These are phyloP conservation scores for Drosophila acutilabella DNA, from an alignment of 2,888 invertebrate species.

Conservation along the genomic window DNA sequence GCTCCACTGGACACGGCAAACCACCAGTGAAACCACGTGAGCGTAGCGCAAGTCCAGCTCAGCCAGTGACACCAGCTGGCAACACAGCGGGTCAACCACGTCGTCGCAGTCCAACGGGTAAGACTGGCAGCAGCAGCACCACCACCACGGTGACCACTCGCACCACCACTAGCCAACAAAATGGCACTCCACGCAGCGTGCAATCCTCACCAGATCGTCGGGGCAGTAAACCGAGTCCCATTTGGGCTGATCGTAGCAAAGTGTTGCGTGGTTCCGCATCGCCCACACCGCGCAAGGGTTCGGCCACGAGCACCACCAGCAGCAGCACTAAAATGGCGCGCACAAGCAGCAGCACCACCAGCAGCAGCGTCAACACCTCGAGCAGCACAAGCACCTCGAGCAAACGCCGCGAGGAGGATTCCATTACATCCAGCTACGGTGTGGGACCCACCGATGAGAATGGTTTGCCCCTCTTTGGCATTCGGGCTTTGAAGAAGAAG, in stretches of 20 bases:
- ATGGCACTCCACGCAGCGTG: slow-evolving; percentile 36
- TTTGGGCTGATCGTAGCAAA: slow-evolving; percentile 82
- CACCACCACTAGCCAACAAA: slow-evolving; percentile 78
- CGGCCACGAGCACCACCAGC: slow-evolving; percentile 46
- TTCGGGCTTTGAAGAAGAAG: slow-evolving; percentile 89
- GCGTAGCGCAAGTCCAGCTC: slow-evolving; percentile 64
- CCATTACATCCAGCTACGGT: slow-evolving; percentile 92
- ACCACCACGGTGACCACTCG: slow-evolving; percentile 81
- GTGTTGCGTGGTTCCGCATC: slow-evolving; percentile 61
- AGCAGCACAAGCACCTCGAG: slow-evolving; percentile 17
- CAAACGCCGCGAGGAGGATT: slow-evolving; percentile 86
- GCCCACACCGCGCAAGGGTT: slow-evolving; percentile 61
- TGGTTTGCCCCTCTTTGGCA: slow-evolving; percentile 92
- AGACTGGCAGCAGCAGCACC: slow-evolving; percentile 20
- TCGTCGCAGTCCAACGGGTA: slow-evolving; percentile 68
- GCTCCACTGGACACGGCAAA: slow-evolving; percentile 49
- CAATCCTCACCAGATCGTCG: slow-evolving; percentile 46
- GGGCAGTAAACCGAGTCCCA: slow-evolving; percentile 62
- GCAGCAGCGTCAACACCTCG: slow-evolving; percentile 66
- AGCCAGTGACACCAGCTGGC: slow-evolving; percentile 4
- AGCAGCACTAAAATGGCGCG: slow-evolving; percentile 51
- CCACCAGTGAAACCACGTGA: slow-evolving; percentile 73
- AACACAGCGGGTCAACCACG: slow-evolving; percentile 60
- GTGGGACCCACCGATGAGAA: slow-evolving; percentile 93
- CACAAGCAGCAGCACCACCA: slow-evolving; percentile 83